Evolutionary conservation across 2,797 vertebrate species (phyloP), one percentile per base, ranked within the genome.

Genomic region (Ataeniobius toweri): DNA sequence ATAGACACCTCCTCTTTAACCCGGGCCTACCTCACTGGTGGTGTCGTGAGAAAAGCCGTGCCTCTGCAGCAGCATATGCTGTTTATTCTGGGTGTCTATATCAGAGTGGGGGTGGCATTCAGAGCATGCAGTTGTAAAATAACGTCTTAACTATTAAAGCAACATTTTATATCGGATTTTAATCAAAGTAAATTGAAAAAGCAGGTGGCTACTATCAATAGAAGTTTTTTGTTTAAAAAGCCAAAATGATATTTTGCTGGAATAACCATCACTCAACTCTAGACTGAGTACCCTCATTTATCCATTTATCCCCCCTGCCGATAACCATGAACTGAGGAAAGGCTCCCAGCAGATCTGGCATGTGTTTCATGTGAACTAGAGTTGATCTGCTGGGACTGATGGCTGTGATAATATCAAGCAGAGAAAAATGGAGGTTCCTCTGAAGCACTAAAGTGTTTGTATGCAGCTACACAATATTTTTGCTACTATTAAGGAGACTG

Each of bases 1-100:
- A 89, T 78, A 74, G 86, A 89, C 90, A 88, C 89, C 85, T 91
- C 87, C 81, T 85, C 81, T 89, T 88, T 89, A 85, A 83, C 73
- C 67, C 68, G 12, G 36, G 77, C 31, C 81, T 48, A 73, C 83
- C 76, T 83, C 59, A 24, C 26, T n/a, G 73, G 16, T 56, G 80
- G 76, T 69, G 86, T 71, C 24, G 55, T 80, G 84, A 90, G 82
- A 88, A 88, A 80, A 82, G 73, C 73, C 59, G 58, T 0, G 7
- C 48, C 69, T 76, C n/a, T 1, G 58, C 14, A 41, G 28, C n/a
- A 1, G 36, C 31, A 31, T 59, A 50, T 79, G 79, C 74, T 39
- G 78, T 31, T 74, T 3, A 26, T 48, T 24, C 63, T 65, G 36
- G 63, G 63, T 53, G 18, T 41, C 36, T 2, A 24, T 22, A 24